Evolutionary conservation across 2,888 invertebrate genomes (phyloP), one percentile per base, ranked within the genome.

Genomic region (Agrotis segetum): DNA sequence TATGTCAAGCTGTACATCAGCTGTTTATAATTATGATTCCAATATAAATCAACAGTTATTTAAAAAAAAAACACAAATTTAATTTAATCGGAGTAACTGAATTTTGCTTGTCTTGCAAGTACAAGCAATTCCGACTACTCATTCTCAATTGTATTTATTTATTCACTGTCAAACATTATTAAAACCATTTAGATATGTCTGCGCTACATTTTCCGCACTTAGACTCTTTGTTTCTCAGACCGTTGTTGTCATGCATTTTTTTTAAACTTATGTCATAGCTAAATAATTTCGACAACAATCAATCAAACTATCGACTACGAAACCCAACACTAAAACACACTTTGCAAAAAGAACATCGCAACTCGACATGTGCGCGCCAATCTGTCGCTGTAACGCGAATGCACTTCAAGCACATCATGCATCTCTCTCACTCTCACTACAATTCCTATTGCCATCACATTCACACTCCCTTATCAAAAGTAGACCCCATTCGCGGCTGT

Each of bases 361-460:
- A 91, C 93, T 90, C 93, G 94, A 94, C 96, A 96, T 96, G 96
- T 96, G 96, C 93, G 93, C 94, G 93, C 90, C 96, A 96, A 96
- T 96, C 96, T 96, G 96, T 96, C 96, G 95, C 90, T 92, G 91
- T 91, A 91, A 92, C 92, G 91, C 91, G 91, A 92, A 90, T 92
- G 89, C 91, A 90, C 89, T 89, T 85, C 89, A 89, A 88, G 85
- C 90, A 89, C 86, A 83, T 86, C 77, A 44, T 11, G 77, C 72
- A 0, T 92, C 93, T 76, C 90, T 40, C 55, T 92, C 90, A 58
- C 71, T 74, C 88, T 7, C 16, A 17, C 17, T 3, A 16, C 7
- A n/a, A 6, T 3, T 11, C 13, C 67, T 87, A 84, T 62, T 17
- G 16, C 77, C 74, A 9, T 90, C 90, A 76, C 90, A 53, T 61